These are phyloP conservation scores for Macrocentrus cingulum DNA, from an alignment of 1,140 invertebrate species.

Conservation along the genomic window DNA sequence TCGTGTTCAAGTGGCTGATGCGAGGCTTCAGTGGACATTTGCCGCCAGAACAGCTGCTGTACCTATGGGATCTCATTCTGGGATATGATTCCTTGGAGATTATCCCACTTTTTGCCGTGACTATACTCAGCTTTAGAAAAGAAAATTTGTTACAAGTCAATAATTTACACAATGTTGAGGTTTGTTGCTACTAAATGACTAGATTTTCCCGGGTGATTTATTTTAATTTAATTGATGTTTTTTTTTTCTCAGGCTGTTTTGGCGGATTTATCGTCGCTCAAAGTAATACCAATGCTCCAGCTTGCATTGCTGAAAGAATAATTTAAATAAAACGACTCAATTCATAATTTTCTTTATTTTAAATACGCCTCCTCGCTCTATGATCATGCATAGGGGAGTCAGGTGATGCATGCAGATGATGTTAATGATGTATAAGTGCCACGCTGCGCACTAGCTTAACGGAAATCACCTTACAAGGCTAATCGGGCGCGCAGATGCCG, in stretches of 20 bases:
- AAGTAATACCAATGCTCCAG: slow-evolving; percentile 83
- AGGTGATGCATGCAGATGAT: no score
- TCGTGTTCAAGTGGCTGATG: slow-evolving; percentile 96
- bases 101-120: slow-evolving; percentile 80
- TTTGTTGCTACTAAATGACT: slow-evolving; percentile 38
- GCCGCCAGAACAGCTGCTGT: slow-evolving; percentile 86
- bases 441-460: no score
- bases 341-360: neutral
- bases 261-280: slow-evolving; percentile 86
- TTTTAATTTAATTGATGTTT: no score
- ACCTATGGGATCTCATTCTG: slow-evolving; percentile 89
- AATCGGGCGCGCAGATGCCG: no score
- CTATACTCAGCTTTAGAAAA: slow-evolving; percentile 89
- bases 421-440: no score
- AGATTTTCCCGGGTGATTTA: neutral
- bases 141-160: slow-evolving; percentile 90
- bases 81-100: slow-evolving; percentile 91
- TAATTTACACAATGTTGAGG: slow-evolving; percentile 81
- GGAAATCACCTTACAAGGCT: no score
- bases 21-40: slow-evolving; percentile 91
- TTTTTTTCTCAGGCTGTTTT: slow-evolving; percentile 77
- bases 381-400: no score
- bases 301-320: slow-evolving; percentile 65
- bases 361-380: neutral
- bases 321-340: neutral